A percentile compares a stretch with the other conserved stretches of the same genome.
These are phyloP conservation scores for Passer montanus DNA, from an alignment of 2,113 vertebrate species.

Conservation along the genomic window DNA sequence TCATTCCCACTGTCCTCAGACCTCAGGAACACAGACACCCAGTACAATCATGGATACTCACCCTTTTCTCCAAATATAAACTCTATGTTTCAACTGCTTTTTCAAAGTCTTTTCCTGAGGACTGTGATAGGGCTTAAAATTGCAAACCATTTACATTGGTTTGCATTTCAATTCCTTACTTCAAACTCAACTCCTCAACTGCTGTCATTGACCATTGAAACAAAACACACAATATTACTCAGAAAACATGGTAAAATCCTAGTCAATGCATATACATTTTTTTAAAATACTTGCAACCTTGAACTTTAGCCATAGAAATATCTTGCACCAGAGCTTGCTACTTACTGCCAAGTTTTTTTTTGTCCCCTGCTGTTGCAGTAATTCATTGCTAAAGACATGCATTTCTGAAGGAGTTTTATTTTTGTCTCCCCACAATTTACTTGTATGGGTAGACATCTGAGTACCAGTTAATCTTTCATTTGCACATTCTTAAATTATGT, in stretches of 20 bases:
- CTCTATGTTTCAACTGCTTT: background rate
- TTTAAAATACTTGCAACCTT: background rate
- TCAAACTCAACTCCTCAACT: background rate
- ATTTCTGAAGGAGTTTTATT: background rate
- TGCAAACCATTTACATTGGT: background rate
- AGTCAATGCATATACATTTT: background rate
- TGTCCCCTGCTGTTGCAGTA: background rate
- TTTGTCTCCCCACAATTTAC: background rate
- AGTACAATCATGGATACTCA: no score
- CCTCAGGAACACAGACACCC: background rate
- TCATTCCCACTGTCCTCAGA: background rate
- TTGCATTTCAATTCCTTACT: background rate
- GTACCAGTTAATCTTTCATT: background rate
- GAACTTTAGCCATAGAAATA: background rate
- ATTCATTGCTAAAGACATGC: background rate
- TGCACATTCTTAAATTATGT: background rate
- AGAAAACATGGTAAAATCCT: background rate
- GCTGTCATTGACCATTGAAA: background rate
- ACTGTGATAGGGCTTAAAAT: accelerated
- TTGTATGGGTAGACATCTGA: background rate
- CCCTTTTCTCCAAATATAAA: background rate
- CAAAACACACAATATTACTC: background rate
- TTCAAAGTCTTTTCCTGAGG: background rate
- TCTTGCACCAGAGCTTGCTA: background rate
- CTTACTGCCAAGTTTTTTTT: background rate